phyloP scores from a whole-genome alignment of 2,888 invertebrate species.

The Andrena haemorrhoa region DNA sequence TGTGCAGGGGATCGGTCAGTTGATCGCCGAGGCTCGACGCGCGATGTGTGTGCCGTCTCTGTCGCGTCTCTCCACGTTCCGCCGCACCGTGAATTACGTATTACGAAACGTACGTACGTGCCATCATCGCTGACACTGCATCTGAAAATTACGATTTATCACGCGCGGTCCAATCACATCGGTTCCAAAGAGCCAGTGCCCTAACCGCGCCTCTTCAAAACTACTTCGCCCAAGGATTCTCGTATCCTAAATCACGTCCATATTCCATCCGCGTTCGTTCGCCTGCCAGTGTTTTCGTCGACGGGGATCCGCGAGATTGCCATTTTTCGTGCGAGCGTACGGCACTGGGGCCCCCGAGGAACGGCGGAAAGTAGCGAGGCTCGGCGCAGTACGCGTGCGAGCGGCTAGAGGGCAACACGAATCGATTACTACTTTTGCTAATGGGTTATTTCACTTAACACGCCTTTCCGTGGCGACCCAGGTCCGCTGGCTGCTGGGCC shows the following conservation, averaged over 20 bases:
- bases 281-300: too few relatives aligned
- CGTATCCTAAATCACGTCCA: too few relatives aligned
- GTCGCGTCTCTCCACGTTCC: constrained; percentile 10
- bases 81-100: constrained; percentile 28
- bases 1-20: constrained; percentile 40
- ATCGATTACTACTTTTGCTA: constrained; percentile 67
- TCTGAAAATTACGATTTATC: too few relatives aligned
- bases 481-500: constrained; percentile 17
- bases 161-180: too few relatives aligned
- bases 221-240: too few relatives aligned
- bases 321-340: neutral
- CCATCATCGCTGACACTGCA: neutral
- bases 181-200: too few relatives aligned
- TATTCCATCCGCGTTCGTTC: too few relatives aligned
- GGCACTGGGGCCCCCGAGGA: neutral
- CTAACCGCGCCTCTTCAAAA: too few relatives aligned
- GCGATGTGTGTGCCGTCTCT: constrained; percentile 28
- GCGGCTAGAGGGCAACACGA: constrained; percentile 70
- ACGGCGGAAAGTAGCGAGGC: constrained; percentile 30
- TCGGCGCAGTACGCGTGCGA: constrained; percentile 45
- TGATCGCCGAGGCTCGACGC: constrained; percentile 24
- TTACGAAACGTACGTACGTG: constrained; percentile 24
- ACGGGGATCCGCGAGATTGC: neutral
- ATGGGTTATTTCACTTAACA: constrained; percentile 70
- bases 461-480: constrained; percentile 58